These are phyloP conservation scores for Erebia aethiops DNA, from an alignment of 2,888 invertebrate genomes.

Conservation along the genomic window DNA sequence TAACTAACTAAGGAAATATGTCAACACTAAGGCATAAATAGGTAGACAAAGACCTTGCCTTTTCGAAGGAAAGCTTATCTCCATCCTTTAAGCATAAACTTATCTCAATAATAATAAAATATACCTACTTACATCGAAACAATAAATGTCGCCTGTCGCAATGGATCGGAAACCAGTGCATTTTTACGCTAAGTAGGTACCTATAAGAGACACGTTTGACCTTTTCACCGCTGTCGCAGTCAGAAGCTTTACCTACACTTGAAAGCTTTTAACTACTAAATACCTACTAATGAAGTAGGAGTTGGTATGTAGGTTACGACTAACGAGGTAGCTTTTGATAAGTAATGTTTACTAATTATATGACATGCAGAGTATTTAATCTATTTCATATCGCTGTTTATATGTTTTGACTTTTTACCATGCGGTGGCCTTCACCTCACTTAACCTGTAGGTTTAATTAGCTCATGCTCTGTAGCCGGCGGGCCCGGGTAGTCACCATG, in stretches of 20 bases:
- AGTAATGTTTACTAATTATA: neutral
- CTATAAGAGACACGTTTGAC: neutral
- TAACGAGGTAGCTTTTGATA: neutral
- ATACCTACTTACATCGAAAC: neutral
- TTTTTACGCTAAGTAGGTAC: neutral
- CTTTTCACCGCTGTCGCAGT: slow-evolving; percentile 8
- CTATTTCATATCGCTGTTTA: neutral
- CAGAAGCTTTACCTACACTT: neutral
- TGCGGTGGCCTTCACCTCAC: slow-evolving; percentile 55
- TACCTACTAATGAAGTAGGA: neutral
- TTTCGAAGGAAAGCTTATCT: neutral
- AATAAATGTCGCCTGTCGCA: slow-evolving; percentile 12
- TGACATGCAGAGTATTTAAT: neutral
- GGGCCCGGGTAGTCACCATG: slow-evolving; percentile 45
- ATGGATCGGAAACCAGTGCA: slow-evolving; percentile 17
- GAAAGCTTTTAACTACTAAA: neutral
- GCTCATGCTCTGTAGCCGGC: slow-evolving; percentile 43
- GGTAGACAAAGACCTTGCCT: neutral
- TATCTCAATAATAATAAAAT: neutral
- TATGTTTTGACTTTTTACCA: neutral
- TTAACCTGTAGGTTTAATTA: slow-evolving; percentile 49
- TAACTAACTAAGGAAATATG: no score
- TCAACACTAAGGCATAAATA: no score
- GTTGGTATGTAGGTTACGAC: neutral
- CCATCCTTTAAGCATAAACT: neutral